phyloP scores from a whole-genome alignment of 2,113 vertebrate species.

The Salvelinus fontinalis region DNA sequence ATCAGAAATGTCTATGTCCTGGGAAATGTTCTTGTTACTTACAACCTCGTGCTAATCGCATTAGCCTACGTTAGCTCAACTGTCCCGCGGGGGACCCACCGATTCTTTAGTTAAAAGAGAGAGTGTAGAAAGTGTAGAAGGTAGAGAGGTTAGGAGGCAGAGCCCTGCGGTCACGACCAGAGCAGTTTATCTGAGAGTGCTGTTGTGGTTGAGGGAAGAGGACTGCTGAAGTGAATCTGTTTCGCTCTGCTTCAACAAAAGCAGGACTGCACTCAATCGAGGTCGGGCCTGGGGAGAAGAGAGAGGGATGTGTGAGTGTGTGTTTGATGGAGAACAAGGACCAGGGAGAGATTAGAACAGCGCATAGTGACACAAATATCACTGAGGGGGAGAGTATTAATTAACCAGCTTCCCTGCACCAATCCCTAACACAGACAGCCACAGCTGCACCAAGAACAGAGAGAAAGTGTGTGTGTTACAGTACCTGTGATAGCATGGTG shows the following conservation, averaged over 20 bases:
- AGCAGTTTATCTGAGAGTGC: neutral
- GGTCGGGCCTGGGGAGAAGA: too few relatives aligned
- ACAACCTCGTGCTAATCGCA: too few relatives aligned
- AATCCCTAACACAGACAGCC: neutral
- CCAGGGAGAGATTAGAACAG: neutral
- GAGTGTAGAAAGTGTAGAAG: neutral
- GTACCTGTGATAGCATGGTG: slow-evolving; percentile 96
- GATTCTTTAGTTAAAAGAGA: neutral
- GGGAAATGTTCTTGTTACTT: too few relatives aligned
- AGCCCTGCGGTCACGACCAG: neutral
- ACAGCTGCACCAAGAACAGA: neutral
- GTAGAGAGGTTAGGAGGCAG: neutral
- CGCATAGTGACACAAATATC: slow-evolving; percentile 9
- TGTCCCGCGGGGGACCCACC: too few relatives aligned
- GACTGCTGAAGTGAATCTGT: slow-evolving; percentile 4
- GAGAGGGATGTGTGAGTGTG: neutral
- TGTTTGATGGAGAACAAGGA: neutral
- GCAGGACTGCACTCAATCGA: neutral
- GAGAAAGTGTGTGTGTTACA: neutral
- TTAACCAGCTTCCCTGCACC: slow-evolving; percentile 13
- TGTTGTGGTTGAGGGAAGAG: slow-evolving; percentile 2
- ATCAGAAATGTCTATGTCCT: too few relatives aligned
- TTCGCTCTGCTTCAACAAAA: slow-evolving; percentile 5
- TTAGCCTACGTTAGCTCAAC: too few relatives aligned
- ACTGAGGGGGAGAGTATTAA: slow-evolving; percentile 15